Percentiles rank a stretch among this genome's conserved stretches.
Evolutionary conservation across 2,113 vertebrate species (phyloP).

Genomic region (Recurvirostra avosetta): DNA sequence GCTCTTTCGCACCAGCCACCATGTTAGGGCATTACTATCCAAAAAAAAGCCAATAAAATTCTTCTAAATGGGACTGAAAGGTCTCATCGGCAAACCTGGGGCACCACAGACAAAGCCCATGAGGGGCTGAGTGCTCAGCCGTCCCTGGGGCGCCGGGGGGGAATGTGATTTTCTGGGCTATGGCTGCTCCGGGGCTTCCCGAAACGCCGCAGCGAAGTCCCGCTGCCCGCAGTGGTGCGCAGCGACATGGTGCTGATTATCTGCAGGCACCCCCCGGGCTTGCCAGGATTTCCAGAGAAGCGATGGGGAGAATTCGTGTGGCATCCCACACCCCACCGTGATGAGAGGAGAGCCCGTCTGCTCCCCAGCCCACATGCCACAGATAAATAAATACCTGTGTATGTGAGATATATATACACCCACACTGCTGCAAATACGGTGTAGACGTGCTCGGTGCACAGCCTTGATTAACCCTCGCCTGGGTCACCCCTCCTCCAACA

Average conservation of each 20-base stretch:
- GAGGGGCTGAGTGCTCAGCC: neutral
- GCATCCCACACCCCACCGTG: conserved; percentile 1
- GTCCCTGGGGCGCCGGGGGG: neutral
- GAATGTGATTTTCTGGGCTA: neutral
- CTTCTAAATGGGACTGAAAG: neutral
- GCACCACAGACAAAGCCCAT: neutral
- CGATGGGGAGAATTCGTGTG: neutral
- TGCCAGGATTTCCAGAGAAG: conserved; percentile 23
- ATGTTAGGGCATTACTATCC: neutral
- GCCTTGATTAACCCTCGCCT: conserved; percentile 1
- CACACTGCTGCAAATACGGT: neutral
- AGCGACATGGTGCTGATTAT: neutral
- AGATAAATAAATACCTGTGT: conserved; percentile 13
- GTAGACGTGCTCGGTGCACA: neutral
- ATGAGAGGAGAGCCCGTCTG: conserved; percentile 12
- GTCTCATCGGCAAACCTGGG: neutral
- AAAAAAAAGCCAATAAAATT: neutral
- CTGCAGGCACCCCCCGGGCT: neutral
- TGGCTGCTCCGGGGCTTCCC: neutral
- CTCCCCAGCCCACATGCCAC: neutral
- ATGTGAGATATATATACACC: neutral
- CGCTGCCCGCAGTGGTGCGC: neutral
- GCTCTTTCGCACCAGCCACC: neutral
- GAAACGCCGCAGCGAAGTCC: neutral
- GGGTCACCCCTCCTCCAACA: neutral